Evolutionary conservation across 2,888 invertebrate genomes (phyloP).

Genomic region (Hirtodrosophila trivittata): DNA sequence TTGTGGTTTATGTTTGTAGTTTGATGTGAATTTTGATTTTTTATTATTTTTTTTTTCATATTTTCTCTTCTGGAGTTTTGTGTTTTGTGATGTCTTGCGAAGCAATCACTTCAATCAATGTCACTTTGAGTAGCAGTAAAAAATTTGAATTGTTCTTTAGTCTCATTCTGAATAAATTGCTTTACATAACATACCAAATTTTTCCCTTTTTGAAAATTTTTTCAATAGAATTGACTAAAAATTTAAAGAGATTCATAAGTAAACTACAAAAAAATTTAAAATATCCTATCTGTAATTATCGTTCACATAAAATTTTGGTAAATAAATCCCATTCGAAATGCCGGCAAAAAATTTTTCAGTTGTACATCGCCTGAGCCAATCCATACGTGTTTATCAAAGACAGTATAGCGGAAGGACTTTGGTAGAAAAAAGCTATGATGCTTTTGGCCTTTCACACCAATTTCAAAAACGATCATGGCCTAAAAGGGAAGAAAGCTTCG

Average conservation of each 20-base stretch:
- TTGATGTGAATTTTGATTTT: too few species aligned
- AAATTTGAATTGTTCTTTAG: too few species aligned
- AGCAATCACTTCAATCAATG: too few species aligned
- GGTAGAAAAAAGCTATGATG: neutral
- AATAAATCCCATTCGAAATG: too few species aligned
- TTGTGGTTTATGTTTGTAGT: too few species aligned
- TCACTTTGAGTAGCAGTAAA: too few species aligned
- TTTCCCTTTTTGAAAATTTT: conserved; percentile 10
- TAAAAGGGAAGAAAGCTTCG: conserved; percentile 49
- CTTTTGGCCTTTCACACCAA: neutral
- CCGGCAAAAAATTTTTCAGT: conserved; percentile 39
- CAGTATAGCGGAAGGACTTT: conserved; percentile 12
- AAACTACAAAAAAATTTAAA: too few species aligned
- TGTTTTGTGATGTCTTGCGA: too few species aligned
- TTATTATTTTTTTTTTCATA: too few species aligned
- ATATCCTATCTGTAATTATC: too few species aligned
- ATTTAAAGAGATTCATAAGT: neutral
- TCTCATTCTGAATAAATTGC: conserved; percentile 34
- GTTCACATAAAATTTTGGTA: too few species aligned
- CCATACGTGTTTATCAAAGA: conserved; percentile 12
- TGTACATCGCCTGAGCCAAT: conserved; percentile 21
- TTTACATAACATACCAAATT: conserved; percentile 34
- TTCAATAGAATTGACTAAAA: conserved; percentile 2
- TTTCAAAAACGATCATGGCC: conserved; percentile 42
- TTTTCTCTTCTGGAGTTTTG: too few species aligned